Evolutionary conservation across 2,888 invertebrate species (phyloP), one percentile per base, ranked within the genome.

Genomic region (Ectemnius continuus): DNA sequence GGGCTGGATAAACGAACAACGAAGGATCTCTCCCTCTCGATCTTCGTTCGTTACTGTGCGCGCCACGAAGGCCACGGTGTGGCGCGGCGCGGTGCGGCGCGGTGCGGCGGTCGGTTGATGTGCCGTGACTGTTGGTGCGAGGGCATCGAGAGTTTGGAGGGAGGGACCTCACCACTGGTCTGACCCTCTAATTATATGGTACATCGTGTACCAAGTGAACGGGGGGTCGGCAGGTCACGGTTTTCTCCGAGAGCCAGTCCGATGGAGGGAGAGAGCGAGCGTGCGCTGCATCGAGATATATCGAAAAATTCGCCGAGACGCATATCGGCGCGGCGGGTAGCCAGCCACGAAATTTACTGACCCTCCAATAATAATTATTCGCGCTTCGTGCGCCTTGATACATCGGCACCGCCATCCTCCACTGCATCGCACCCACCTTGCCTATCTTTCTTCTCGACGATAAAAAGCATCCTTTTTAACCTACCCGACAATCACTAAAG

Each of bases 151-250:
- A 36, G 77, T 76, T 68, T 82, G 73, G 70, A 67, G 70, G 67
- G 77, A 75, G 75, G 83, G 71, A 72, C 76, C 75, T 81, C 76
- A 73, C 76, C 82, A 80, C 70, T 66, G 79, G 79, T 76, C 80
- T 82, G 88, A 88, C 87, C 88, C 87, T 87, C 88, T 90, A 90
- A 90, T 90, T 90, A 90, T 89, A 90, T 87, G 87, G 87, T 88
- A 84, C 84, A 87, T 82, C 84, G 81, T 82, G 83, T 84, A 75
- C 76, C 80, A 76, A 82, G 84, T 81, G 81, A 78, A 75, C 75
- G 67, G 75, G 36, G 64, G 82, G 89, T 87, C 87, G 87, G 76
- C 63, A 83, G 89, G 88, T 89, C 89, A 89, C 87, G 89, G 89
- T 83, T 88, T 36, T 36, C 36, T 36, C 36, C 36, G 5, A 8